Base-by-base conservation (phyloP, 2,888 invertebrate genomes). In the Meloe dianella region DNA sequence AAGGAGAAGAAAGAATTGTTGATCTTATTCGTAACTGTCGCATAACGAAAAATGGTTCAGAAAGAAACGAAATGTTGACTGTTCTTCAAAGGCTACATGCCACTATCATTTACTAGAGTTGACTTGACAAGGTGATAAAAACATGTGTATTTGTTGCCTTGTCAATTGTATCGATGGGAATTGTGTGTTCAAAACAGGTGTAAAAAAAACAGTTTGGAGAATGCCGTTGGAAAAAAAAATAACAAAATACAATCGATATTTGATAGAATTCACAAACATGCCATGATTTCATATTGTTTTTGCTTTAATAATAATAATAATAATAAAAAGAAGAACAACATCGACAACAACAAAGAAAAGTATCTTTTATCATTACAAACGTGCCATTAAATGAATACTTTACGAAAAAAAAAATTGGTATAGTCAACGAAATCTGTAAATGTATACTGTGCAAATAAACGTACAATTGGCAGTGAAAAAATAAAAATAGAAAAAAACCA, bases 91-190 rank as follows among this genome's bases (percentile, higher is more conserved):
- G 20, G 47, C 20, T 20, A 20, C 47, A 47, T 41, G n/a, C 47
- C 47, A 20, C 47, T 47, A 47, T 47, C 20, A 47, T 47, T 47
- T 22, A 47, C 47, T 22, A 20, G 8, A 47, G 47, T 47, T 10
- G 47, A 20, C 47, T 47, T 47, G 47, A 47, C 47, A 47, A 20
- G 47, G 47, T 47, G 47, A 47, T 47, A 47, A 47, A 47, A 47
- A 47, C 47, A 47, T 22, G 47, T 47, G 47, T 47, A 47, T 47
- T 47, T 47, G 47, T 47, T 47, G 47, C 1, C 20, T 47, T 47
- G 47, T 47, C 47, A 47, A 47, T n/a, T 47, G n/a, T 41, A 41
- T 41, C 41, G n/a, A 41, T 41, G 17, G 41, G 41, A 41, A 41
- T n/a, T 41, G 41, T 41, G 41, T 12, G n/a, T n/a, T 0, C 6